Base-by-base conservation (phyloP, 2,888 invertebrate genomes). In the Artemia sinica region DNA sequence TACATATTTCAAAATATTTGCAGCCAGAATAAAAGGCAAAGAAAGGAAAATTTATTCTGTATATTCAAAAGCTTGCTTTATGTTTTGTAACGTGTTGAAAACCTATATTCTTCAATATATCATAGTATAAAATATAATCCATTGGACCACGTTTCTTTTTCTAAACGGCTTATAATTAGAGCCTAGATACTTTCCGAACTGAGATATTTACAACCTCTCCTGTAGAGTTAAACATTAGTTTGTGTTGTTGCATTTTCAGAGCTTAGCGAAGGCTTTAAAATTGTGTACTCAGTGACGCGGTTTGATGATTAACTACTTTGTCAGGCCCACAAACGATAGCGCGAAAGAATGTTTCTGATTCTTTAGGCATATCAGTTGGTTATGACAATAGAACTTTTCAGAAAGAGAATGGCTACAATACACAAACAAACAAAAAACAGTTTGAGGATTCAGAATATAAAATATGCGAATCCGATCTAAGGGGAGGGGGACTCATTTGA, bases 141-240 rank as follows among this genome's bases (percentile, higher is more conserved):
- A 14, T 9, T 58, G 58, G 18, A 14, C n/a, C n/a, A 18, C 18
- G n/a, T 58, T 8, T 58, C 9, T 58, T 58, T 8, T 18, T 14
- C 8, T 18, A 58, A 58, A 58, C 58, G 58, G 18, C 18, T 18
- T 18, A 14, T 58, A 58, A 58, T 58, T 58, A 58, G 18, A 58
- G 58, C 58, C 58, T 58, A 14, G 14, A 58, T 14, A 58, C 58
- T 58, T 58, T n/a, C 58, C 58, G 58, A 58, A n/a, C 58, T 58
- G 58, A 58, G n/a, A 58, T 18, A 58, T 58, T 58, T 58, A 58
- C 58, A 58, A 58, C 58, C 58, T n/a, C 18, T 58, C 1, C 58
- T 58, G n/a, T n/a, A 18, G 8, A 8, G 58, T 58, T 58, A 58
- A 58, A 18, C 58, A 58, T 18, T 58, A 58, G 58, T 18, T 18